Evolutionary conservation across 2,888 invertebrate species (phyloP), one percentile per base, ranked within the genome.

Genomic region (Lypha dubia): DNA sequence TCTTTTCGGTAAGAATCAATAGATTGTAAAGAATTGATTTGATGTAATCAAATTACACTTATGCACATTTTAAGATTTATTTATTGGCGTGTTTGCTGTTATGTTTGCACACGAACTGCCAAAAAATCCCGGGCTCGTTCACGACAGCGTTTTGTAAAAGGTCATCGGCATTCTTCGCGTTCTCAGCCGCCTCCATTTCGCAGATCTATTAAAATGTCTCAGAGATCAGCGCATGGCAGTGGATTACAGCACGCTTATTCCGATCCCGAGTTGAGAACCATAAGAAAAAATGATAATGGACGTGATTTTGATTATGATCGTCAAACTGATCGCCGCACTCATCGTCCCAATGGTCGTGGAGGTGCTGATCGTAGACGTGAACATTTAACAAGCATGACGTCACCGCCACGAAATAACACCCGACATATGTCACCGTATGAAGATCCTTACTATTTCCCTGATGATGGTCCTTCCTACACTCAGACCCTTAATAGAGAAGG

Each of bases 41-140:
- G n/a, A 28, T 28, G 28, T 28, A 11, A 32, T 17, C 17, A 22
- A 44, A n/a, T n/a, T 58, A 53, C 56, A 53, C 28, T 9, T 9
- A 38, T 38, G 0, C n/a, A 15, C 3, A 9, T 17, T 67, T 74
- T 22, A 28, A 95, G 97, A 86, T 97, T 98, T 90, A 93, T 98
- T n/a, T 98, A 98, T 91, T 98, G 98, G 98, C 95, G 96, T 77
- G 95, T 97, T 3, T 98, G 97, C 89, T 98, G 98, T 90, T 98
- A 96, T 92, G 95, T 97, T 63, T 98, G 98, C 92, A 97, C 97
- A 0, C 95, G 96, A 24, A 95, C 95, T 20, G 96, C 97, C 0
- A 94, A 94, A 87, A 94, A 93, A 65, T 86, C 88, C 1, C 88
- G 90, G 11, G 86, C 86, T 6, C 88, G 90, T 3, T 87, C 89